Conservation (phyloP, 2,888 invertebrate species). For the Agonopterix heracliana region DNA sequence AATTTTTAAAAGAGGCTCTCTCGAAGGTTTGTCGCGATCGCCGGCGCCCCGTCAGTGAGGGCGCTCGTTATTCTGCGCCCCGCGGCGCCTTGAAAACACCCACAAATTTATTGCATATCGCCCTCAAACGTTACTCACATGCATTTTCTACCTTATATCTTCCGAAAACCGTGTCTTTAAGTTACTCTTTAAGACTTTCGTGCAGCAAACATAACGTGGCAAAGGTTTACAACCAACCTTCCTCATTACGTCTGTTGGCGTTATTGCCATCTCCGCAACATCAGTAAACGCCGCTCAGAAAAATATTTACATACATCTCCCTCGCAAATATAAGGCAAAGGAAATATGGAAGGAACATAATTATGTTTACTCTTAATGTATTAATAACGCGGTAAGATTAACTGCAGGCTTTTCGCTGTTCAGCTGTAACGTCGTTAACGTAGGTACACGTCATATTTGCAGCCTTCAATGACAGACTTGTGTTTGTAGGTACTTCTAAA, state of each 20-base stretch:
- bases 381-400: conserved; percentile 25
- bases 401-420: conserved; percentile 21
- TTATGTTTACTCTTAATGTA: conserved; percentile 34
- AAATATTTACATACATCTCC: conserved; percentile 63
- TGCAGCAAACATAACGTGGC: conserved; percentile 16
- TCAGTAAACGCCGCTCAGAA: conserved; percentile 54
- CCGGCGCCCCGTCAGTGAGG: conserved; percentile 44
- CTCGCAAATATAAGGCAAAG: conserved; percentile 39
- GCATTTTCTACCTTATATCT: conserved; percentile 43
- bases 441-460: neutral
- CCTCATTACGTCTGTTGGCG: conserved; percentile 63
- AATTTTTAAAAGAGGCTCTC: conserved; percentile 48
- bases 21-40: conserved; percentile 43
- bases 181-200: conserved; percentile 11
- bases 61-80: conserved; percentile 61
- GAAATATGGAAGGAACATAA: conserved; percentile 27
- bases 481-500: no score
- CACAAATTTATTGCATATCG: conserved; percentile 41
- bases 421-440: neutral
- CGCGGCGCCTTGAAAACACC: conserved; percentile 44
- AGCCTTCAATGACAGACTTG: no score
- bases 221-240: conserved; percentile 44
- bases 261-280: conserved; percentile 58
- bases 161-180: conserved; percentile 12
- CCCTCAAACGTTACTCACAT: conserved; percentile 25